These are phyloP conservation scores for Kryphioiulus occultus DNA, from an alignment of 2,888 invertebrate genomes.

Conservation along the genomic window DNA sequence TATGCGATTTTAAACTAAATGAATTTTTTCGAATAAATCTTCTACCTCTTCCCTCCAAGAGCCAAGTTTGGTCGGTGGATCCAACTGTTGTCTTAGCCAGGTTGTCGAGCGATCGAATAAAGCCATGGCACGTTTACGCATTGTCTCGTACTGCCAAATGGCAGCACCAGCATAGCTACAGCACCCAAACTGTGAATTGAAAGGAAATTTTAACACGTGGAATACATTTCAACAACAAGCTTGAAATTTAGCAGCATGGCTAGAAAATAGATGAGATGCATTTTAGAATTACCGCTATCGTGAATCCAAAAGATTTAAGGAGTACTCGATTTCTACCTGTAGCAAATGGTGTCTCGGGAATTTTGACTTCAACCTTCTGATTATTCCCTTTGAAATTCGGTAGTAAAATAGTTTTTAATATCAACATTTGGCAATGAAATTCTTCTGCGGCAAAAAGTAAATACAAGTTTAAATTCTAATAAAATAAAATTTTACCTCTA, in stretches of 20 bases:
- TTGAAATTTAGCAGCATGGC: slow-evolving; percentile 44
- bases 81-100: background rate
- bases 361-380: background rate
- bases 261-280: background rate
- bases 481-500: background rate
- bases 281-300: background rate
- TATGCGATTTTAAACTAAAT: background rate
- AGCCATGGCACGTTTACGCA: slow-evolving; percentile 59
- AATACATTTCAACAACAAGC: slow-evolving; percentile 44
- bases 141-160: slow-evolving; percentile 87
- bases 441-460: background rate
- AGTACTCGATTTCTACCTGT: background rate
- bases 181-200: slow-evolving; percentile 69
- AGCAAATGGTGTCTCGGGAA: background rate
- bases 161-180: slow-evolving; percentile 77
- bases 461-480: background rate
- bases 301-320: slow-evolving; percentile 26
- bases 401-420: background rate
- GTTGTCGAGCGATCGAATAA: slow-evolving; percentile 33
- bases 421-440: background rate
- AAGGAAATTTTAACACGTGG: background rate
- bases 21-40: background rate
- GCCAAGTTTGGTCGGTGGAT: background rate
- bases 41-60: slow-evolving; percentile 44
- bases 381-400: background rate